These are phyloP conservation scores for Cygnus atratus DNA, from an alignment of 2,113 vertebrate genomes.

Conservation along the genomic window DNA sequence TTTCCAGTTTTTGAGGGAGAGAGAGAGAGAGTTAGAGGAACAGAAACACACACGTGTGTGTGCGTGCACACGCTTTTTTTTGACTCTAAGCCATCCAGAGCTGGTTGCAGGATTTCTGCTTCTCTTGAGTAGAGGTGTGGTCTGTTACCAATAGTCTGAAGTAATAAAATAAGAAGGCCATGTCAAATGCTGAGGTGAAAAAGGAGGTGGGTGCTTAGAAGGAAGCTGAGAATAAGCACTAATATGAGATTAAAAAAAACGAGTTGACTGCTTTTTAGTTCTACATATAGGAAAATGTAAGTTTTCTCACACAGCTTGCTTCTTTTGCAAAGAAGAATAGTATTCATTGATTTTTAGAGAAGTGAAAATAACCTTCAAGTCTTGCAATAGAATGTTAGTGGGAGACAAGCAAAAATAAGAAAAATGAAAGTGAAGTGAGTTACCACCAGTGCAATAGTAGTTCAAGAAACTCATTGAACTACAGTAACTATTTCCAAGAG, in stretches of 20 bases:
- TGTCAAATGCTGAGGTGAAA: not conserved
- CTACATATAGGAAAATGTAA: not conserved
- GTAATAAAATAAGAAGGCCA: not conserved
- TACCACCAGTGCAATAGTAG: not conserved
- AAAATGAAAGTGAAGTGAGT: not conserved
- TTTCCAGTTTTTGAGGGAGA: not conserved
- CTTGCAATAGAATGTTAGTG: not conserved
- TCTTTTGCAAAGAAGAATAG: not conserved
- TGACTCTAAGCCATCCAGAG: not conserved
- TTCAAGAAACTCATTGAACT: not conserved
- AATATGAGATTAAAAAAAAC: not conserved
- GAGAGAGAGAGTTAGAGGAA: no score
- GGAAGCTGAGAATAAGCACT: not conserved
- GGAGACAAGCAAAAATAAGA: not conserved
- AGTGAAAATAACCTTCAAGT: not conserved
- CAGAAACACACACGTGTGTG: no score
- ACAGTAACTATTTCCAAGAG: not conserved
- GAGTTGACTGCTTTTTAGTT: not conserved
- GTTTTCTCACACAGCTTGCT: not conserved
- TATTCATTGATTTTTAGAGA: not conserved
- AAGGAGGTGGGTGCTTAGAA: not conserved
- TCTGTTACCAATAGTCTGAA: not conserved
- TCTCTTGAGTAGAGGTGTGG: not conserved
- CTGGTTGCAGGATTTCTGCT: not conserved
- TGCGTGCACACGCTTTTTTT: not conserved